A percentile compares a stretch with the other conserved stretches of the same genome.
These are phyloP conservation scores for Catocala nupta DNA, from an alignment of 2,888 invertebrate species.

Conservation along the genomic window DNA sequence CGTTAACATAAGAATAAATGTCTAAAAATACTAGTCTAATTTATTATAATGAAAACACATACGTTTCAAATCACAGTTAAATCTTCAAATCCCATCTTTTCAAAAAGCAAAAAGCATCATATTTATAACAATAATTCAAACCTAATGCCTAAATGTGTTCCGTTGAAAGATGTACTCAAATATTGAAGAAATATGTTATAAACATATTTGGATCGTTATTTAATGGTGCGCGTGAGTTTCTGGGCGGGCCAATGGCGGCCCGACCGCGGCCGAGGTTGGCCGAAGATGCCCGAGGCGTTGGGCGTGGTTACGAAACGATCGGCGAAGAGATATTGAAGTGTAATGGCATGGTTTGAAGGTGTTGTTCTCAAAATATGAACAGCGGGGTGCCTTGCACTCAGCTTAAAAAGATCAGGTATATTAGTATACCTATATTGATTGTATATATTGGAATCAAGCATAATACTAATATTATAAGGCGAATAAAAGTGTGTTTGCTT, in stretches of 20 bases:
- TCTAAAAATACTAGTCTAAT: not conserved
- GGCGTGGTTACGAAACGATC: constrained; percentile 19
- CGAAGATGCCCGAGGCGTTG: constrained; percentile 14
- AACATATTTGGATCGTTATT: constrained; percentile 16
- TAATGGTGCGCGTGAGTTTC: constrained; percentile 18
- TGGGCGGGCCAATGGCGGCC: constrained; percentile 21
- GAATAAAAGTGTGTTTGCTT: too few relatives aligned
- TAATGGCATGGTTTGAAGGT: constrained; percentile 2
- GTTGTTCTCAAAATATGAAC: constrained; percentile 8
- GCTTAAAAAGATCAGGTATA: not conserved
- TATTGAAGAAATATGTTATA: constrained; percentile 19
- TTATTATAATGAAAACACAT: not conserved
- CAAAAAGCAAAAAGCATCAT: constrained; percentile 18
- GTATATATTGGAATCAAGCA: too few relatives aligned
- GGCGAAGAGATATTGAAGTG: constrained; percentile 6
- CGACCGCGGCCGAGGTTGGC: constrained; percentile 14
- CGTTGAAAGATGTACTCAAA: constrained; percentile 56
- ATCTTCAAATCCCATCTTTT: constrained; percentile 10
- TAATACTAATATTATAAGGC: too few relatives aligned
- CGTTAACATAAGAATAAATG: not conserved
- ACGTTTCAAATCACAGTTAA: not conserved
- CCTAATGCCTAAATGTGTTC: constrained; percentile 42
- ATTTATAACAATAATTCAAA: constrained; percentile 46
- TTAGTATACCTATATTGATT: too few relatives aligned
- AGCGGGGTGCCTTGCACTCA: not conserved